Base-by-base conservation (phyloP, 2,797 vertebrate genomes). In the Fratercula arctica region DNA sequence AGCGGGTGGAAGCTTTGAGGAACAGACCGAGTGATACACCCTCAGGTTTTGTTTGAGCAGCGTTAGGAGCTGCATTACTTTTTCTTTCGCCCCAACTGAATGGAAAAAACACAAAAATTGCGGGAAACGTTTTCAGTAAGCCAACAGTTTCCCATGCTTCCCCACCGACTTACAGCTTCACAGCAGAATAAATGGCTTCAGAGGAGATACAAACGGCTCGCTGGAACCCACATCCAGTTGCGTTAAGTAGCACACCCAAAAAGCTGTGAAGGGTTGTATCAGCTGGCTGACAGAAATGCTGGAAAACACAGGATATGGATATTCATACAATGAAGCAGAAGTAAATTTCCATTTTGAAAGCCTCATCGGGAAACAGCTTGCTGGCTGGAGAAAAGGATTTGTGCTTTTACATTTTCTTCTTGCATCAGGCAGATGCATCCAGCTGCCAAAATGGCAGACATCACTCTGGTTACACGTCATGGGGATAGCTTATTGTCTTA, bases 271-370 rank as follows among this genome's bases (percentile, higher is more conserved):
- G 54, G 10, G 6, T 51, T 61, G 0, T 24, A 67, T 53, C 86
- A 89, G 41, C 35, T 63, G 25, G 19, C 56, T 87, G 41, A 87
- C 29, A 64, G n/a, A 80, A 85, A 28, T 43, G 26, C 56, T 68
- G 37, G 28, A 72, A 88, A 77, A n/a, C 1, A 4, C 20, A 75
- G 68, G 20, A 72, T 46, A 83, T 35, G 20, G 77, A 50, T 79
- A 61, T 56, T 80, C 83, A 33, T 39, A 68, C 53, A 87, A 39
- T 28, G 53, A 92, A 85, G 64, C 64, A 87, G 68, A 91, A 91
- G 18, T 21, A 89, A 72, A 64, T 50, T 92, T 87, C 41, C 20
- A 80, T 72, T 95, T 93, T 53, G 64, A 91, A 90, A 90, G 37
- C 66, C 81, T 68, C 48, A 60, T 56, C 68, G 72, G 81, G 72